These are phyloP conservation scores for Serinus canaria DNA, from an alignment of 2,113 vertebrate genomes.

Conservation along the genomic window DNA sequence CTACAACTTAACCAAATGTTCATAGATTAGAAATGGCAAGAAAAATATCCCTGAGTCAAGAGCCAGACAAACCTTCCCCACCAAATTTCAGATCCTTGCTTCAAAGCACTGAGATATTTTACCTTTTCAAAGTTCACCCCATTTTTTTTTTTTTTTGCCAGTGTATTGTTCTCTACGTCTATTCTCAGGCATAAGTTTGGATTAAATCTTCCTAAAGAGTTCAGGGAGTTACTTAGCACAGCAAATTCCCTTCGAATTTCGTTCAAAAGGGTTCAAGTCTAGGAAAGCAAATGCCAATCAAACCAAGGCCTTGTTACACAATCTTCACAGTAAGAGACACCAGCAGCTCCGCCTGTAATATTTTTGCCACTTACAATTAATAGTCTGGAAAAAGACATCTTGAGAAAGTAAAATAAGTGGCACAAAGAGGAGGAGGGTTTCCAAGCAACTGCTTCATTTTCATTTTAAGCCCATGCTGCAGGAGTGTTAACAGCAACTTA, in stretches of 20 bases:
- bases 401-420: constrained; percentile 54
- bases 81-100: neutral
- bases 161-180: neutral
- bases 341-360: constrained; percentile 20
- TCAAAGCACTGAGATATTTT: neutral
- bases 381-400: constrained; percentile 47
- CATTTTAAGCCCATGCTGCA: constrained; percentile 20
- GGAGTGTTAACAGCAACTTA: constrained; percentile 33
- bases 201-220: neutral
- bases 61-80: neutral
- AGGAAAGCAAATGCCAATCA: neutral
- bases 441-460: constrained; percentile 58
- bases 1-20: neutral
- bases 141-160: neutral
- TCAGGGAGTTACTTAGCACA: neutral
- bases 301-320: neutral
- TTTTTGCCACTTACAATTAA: constrained; percentile 58
- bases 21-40: neutral
- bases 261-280: neutral
- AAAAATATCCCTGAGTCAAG: neutral
- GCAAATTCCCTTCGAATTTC: neutral
- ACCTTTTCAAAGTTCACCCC: neutral
- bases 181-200: neutral
- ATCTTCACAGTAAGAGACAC: neutral
- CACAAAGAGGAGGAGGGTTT: constrained; percentile 59